Percentiles rank a stretch among this genome's conserved stretches.
Evolutionary conservation across 2,797 vertebrate species (phyloP).

Genomic region (Denticeps clupeoides): DNA sequence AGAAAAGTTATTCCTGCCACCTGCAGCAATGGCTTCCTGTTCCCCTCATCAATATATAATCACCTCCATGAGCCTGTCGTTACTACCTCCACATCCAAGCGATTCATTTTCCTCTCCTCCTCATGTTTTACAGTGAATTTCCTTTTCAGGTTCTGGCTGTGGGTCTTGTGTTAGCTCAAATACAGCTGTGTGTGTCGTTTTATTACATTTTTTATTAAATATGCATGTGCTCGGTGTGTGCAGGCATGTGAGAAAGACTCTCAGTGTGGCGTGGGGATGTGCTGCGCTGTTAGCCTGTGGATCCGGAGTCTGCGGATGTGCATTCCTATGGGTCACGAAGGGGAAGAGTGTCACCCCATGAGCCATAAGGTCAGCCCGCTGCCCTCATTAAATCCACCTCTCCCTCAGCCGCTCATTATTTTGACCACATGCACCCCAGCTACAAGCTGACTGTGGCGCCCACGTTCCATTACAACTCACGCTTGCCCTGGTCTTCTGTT

Average conservation of each 20-base stretch:
- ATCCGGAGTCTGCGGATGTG: slow-evolving; percentile 83
- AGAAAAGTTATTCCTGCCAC: slow-evolving; percentile 28
- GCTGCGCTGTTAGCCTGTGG: slow-evolving; percentile 89
- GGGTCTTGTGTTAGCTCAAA: too few relatives aligned
- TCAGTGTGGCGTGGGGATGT: slow-evolving; percentile 79
- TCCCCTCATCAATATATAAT: not conserved
- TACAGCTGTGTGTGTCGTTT: too few relatives aligned
- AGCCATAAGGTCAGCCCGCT: slow-evolving; percentile 72
- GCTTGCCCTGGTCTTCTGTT: slow-evolving; percentile 9
- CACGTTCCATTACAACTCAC: not conserved
- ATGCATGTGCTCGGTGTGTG: slow-evolving; percentile 22
- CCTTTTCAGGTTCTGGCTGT: not conserved
- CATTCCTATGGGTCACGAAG: slow-evolving; percentile 73
- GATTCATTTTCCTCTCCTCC: too few relatives aligned
- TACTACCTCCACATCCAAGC: too few relatives aligned
- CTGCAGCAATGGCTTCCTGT: not conserved
- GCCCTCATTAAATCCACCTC: not conserved
- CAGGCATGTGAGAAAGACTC: slow-evolving; percentile 81
- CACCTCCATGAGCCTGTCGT: not conserved
- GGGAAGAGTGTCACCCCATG: slow-evolving; percentile 83
- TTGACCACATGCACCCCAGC: not conserved
- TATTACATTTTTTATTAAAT: too few relatives aligned
- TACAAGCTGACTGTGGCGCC: not conserved
- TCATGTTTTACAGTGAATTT: too few relatives aligned
- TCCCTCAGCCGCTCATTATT: not conserved